Evolutionary conservation across 2,797 vertebrate species (phyloP).

Genomic region (Bradypus variegatus): DNA sequence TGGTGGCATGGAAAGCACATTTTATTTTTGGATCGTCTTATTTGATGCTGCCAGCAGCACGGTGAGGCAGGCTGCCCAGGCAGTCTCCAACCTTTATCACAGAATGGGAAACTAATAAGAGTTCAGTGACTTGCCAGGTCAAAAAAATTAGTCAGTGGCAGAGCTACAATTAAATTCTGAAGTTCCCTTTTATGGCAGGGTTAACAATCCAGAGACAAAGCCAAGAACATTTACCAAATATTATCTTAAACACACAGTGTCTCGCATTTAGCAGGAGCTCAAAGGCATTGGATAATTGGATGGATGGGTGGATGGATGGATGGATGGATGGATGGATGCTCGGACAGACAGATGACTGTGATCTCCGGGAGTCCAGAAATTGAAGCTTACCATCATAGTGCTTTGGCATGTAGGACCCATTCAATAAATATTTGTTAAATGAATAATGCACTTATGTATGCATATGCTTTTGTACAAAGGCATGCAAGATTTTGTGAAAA

Average conservation of each 20-base stretch:
- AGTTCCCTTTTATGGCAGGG: not conserved
- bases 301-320: too few species aligned
- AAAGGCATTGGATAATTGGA: not conserved
- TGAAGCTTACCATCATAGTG: not conserved
- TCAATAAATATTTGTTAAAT: conserved; percentile 24
- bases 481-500: not conserved
- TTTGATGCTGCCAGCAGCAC: not conserved
- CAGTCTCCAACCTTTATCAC: not conserved
- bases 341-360: not conserved
- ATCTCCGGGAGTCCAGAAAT: not conserved
- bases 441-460: not conserved
- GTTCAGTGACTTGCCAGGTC: conserved; percentile 11
- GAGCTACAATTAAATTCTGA: not conserved
- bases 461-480: not conserved
- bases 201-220: conserved; percentile 18
- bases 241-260: not conserved
- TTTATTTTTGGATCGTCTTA: not conserved
- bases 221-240: not conserved
- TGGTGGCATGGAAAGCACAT: not conserved
- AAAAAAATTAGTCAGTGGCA: not conserved
- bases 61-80: not conserved
- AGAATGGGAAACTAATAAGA: conserved; percentile 28
- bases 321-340: not conserved
- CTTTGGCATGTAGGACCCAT: not conserved
- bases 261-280: not conserved